Evolutionary conservation across 2,797 vertebrate species (phyloP), one percentile per base, ranked within the genome.

Genomic region (Spinus pinus): DNA sequence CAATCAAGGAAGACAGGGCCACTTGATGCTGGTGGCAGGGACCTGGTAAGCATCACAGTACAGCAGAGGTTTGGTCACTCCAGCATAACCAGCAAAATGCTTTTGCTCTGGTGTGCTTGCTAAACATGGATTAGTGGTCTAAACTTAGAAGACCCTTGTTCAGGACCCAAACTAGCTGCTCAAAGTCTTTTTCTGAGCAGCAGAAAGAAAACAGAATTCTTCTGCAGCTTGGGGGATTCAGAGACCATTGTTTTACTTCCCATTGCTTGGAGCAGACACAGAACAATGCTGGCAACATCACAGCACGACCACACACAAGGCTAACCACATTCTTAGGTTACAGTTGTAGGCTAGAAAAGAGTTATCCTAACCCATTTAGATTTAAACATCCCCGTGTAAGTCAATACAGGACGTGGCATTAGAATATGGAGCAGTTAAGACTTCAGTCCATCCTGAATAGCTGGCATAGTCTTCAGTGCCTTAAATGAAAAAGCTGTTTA

Each of bases 401-500:
- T 85, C 93, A 96, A 96, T 82, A 96, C 82, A 93, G 54, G 65
- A 78, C 77, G 28, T 10, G 15, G 82, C 69, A 83, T 50, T 93
- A 83, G 72, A 88, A 90, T 61, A 93, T 35, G 31, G 57, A 95
- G 72, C 61, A 86, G 85, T 93, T 87, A 91, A 89, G 61, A 88
- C 56, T 91, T 67, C 87, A 78, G 61, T 54, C 65, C 58, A 62
- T 33, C 84, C 44, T 94, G 80, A 96, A 86, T 81, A 91, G 69
- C 70, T 91, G 77, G 90, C 90, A 93, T n/a, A 67, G 46, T 3
- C 3, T 88, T 58, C 82, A 88, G n/a, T 41, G 57, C 77, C 62
- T 91, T 78, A 90, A 94, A 83, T 65, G 49, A 93, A 91, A 93
- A 86, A 56, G 87, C 91, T 94, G 95, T 88, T 96, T 33, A 95